phyloP scores from a whole-genome alignment of 2,113 vertebrate species.

The Cottus gobio region DNA sequence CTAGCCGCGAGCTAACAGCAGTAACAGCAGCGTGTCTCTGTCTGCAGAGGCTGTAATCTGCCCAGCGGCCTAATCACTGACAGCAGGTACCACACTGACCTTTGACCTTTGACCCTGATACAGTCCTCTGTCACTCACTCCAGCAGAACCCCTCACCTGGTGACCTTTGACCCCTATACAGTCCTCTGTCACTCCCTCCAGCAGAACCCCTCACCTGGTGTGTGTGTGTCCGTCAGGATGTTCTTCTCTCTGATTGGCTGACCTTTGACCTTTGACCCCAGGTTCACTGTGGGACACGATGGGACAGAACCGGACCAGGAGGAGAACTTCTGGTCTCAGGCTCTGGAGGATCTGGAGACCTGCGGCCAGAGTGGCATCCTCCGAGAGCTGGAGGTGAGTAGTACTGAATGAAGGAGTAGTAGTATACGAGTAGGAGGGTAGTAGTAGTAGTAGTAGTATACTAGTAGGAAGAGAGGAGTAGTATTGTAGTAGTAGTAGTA shows the following conservation, averaged over 20 bases:
- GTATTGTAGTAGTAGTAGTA: no score
- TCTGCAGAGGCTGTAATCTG: constrained; percentile 80
- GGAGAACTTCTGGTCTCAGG: constrained; percentile 99
- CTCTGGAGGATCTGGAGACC: constrained; percentile 97
- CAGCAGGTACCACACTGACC: constrained; percentile 80
- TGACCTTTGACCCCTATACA: constrained; percentile 53
- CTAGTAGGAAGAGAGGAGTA: no score
- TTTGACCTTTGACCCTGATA: constrained; percentile 48
- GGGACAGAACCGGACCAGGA: constrained; percentile 94
- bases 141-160: constrained; percentile 40
- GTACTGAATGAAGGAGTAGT: not conserved
- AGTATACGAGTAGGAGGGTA: not conserved
- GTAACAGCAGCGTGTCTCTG: constrained; percentile 67
- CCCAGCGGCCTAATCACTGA: constrained; percentile 84
- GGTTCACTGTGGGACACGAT: constrained; percentile 90
- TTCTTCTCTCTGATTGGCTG: constrained; percentile 57
- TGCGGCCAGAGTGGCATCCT: constrained; percentile 98
- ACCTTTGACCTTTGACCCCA: constrained; percentile 63
- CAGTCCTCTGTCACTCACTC: constrained; percentile 21
- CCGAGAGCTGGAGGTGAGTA: constrained; percentile 93
- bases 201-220: constrained; percentile 47
- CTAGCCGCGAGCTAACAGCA: constrained; percentile 44
- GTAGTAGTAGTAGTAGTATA: not conserved
- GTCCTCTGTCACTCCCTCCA: constrained; percentile 23
- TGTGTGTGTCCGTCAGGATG: constrained; percentile 1